These are phyloP conservation scores for Idaea biselata DNA, from an alignment of 2,888 invertebrate genomes.

Conservation along the genomic window DNA sequence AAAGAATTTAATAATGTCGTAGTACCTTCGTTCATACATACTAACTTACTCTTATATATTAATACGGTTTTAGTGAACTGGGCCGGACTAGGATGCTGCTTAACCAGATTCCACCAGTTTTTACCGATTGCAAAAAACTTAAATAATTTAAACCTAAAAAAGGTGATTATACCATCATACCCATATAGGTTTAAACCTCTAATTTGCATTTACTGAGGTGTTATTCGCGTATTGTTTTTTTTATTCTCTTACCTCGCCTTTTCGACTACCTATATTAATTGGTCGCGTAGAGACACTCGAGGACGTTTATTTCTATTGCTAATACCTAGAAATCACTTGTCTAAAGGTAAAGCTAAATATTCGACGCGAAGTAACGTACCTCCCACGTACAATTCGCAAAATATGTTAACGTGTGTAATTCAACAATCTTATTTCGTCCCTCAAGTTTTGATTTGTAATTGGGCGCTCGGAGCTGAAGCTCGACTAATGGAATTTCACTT, in stretches of 20 bases:
- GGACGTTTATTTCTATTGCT: too few relatives aligned
- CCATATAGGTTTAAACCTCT: too few relatives aligned
- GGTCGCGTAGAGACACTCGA: too few relatives aligned
- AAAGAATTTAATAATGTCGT: neutral
- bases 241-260: too few relatives aligned
- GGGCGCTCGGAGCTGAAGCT: slow-evolving; percentile 19
- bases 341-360: too few relatives aligned
- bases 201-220: too few relatives aligned
- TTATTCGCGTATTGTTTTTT: too few relatives aligned
- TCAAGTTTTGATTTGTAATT: slow-evolving; percentile 53
- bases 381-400: neutral
- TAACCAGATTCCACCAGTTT: neutral
- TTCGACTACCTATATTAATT: too few relatives aligned
- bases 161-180: too few relatives aligned
- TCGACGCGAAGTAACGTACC: too few relatives aligned
- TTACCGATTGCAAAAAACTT: neutral
- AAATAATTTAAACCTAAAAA: too few relatives aligned
- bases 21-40: neutral
- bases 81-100: neutral
- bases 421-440: slow-evolving; percentile 10
- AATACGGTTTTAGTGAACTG: neutral
- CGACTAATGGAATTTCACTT: slow-evolving; percentile 11
- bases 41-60: neutral
- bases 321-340: too few relatives aligned
- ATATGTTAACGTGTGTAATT: slow-evolving; percentile 3